Evolutionary conservation across 2,888 invertebrate species (phyloP).

Genomic region (Lacanobia oleracea): DNA sequence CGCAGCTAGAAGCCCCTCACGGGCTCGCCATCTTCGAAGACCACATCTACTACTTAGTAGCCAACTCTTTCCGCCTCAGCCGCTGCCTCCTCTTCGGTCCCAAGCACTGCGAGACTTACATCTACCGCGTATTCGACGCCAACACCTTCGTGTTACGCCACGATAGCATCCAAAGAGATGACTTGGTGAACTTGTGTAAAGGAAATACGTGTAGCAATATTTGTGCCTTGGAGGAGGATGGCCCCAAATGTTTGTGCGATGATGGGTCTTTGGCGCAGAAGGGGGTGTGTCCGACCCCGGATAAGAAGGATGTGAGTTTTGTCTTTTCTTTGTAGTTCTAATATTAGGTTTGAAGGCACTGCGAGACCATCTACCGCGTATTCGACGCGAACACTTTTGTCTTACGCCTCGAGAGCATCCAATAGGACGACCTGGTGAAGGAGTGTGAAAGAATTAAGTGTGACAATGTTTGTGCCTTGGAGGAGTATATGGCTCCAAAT

Average conservation of each 20-base stretch:
- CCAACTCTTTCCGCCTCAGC: slow-evolving; percentile 88
- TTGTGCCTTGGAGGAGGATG: slow-evolving; percentile 89
- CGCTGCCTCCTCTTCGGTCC: slow-evolving; percentile 91
- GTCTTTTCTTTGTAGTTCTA: not conserved
- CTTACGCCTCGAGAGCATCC: slow-evolving; percentile 77
- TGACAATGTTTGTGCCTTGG: slow-evolving; percentile 91
- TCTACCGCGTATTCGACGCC: slow-evolving; percentile 82
- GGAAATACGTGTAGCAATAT: slow-evolving; percentile 89
- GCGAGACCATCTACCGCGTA: slow-evolving; percentile 85
- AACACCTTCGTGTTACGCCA: slow-evolving; percentile 79
- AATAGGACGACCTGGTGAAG: slow-evolving; percentile 79
- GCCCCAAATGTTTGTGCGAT: slow-evolving; percentile 89
- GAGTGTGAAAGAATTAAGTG: slow-evolving; percentile 88
- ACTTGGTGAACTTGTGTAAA: slow-evolving; percentile 85
- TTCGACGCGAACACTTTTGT: slow-evolving; percentile 78
- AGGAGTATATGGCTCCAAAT: slow-evolving; percentile 78
- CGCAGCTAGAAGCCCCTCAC: slow-evolving; percentile 89
- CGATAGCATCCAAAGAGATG: slow-evolving; percentile 76
- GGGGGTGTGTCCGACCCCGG: slow-evolving; percentile 70
- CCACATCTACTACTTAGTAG: slow-evolving; percentile 93
- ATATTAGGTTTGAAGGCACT: slow-evolving; percentile 67
- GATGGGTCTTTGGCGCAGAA: slow-evolving; percentile 80
- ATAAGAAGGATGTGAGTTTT: slow-evolving; percentile 71
- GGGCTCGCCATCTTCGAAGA: slow-evolving; percentile 94
- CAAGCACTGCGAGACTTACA: slow-evolving; percentile 84